phyloP scores from a whole-genome alignment of 1,140 invertebrate species.

The Acromyrmex heyeri region DNA sequence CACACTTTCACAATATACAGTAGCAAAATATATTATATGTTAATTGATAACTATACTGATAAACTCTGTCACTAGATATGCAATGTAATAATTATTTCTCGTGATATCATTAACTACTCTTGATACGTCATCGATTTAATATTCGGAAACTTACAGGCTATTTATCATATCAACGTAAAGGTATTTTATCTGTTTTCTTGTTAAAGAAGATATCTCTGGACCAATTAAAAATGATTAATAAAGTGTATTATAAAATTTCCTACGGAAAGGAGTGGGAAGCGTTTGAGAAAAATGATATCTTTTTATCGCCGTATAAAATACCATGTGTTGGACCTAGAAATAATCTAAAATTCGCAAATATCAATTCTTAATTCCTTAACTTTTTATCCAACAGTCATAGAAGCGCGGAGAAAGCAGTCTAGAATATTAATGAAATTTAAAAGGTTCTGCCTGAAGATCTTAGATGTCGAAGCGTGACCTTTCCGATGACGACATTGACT shows the following conservation, averaged over 20 bases:
- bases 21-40: background rate
- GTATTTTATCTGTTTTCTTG: background rate
- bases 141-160: background rate
- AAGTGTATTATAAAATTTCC: background rate
- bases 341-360: background rate
- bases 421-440: constrained; percentile 21
- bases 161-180: background rate
- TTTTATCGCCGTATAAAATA: background rate
- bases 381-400: background rate
- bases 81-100: constrained; percentile 15
- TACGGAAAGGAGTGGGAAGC: background rate
- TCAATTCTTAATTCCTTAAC: background rate
- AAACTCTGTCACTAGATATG: constrained; percentile 1
- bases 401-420: background rate
- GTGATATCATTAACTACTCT: background rate
- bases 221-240: background rate
- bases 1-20: constrained; percentile 8
- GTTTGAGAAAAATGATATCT: background rate
- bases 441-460: background rate
- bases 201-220: background rate
- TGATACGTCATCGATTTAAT: background rate
- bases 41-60: background rate
- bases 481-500: constrained; percentile 27
- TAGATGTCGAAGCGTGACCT: background rate
- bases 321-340: background rate